Evolutionary conservation across 2,113 vertebrate species (phyloP).

Genomic region (Columba janthina): DNA sequence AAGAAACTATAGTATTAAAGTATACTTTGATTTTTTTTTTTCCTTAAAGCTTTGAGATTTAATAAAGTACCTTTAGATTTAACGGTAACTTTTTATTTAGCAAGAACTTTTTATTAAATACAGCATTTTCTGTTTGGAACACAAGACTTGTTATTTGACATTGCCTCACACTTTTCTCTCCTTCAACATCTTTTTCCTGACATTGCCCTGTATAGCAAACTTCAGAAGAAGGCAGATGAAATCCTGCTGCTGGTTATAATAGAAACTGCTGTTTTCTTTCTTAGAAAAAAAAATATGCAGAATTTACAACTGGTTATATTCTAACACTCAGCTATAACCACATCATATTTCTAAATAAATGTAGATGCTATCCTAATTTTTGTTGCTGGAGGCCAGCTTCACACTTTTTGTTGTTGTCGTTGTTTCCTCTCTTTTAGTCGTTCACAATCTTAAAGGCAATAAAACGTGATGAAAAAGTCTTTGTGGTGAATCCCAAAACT

Average conservation of each 20-base stretch:
- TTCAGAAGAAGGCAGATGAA: not conserved
- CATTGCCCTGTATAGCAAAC: not conserved
- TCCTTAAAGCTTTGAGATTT: not conserved
- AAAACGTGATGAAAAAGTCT: slow-evolving; percentile 32
- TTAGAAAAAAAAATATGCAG: not conserved
- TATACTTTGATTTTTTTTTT: not conserved
- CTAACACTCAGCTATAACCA: not conserved
- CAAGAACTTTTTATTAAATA: not conserved
- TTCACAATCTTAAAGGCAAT: not conserved
- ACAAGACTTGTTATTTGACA: not conserved
- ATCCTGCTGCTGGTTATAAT: not conserved
- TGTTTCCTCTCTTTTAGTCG: not conserved
- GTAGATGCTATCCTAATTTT: not conserved
- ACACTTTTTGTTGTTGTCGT: not conserved
- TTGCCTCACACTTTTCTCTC: not conserved
- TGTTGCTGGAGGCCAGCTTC: not conserved
- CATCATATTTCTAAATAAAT: not conserved
- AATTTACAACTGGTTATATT: not conserved
- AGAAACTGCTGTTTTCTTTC: not conserved
- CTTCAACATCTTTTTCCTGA: not conserved
- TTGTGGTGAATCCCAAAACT: slow-evolving; percentile 5
- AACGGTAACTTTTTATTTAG: not conserved
- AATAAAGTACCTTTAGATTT: not conserved
- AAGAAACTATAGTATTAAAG: not conserved
- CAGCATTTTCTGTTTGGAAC: not conserved